These are phyloP conservation scores for Sialis fuliginosa DNA, from an alignment of 2,888 invertebrate genomes.

Conservation along the genomic window DNA sequence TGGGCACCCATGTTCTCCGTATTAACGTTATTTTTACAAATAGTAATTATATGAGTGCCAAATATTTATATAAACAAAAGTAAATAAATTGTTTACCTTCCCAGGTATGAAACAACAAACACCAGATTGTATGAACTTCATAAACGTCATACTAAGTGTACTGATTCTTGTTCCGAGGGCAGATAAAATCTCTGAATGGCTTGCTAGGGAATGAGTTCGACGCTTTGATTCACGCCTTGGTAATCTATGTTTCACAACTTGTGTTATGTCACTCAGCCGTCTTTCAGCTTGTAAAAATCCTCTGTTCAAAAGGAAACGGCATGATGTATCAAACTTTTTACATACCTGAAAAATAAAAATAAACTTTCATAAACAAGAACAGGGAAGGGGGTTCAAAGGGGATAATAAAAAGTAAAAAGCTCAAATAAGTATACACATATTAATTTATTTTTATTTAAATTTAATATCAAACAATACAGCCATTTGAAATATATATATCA, in stretches of 20 bases:
- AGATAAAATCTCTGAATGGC: conserved; percentile 79
- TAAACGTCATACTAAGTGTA: conserved; percentile 84
- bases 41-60: too few relatives aligned
- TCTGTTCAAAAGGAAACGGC: conserved; percentile 57
- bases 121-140: conserved; percentile 68
- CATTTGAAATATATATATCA: too few relatives aligned
- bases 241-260: conserved; percentile 61
- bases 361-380: conserved; percentile 2
- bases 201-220: conserved; percentile 62
- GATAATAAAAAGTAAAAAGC: too few relatives aligned
- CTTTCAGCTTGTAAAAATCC: conserved; percentile 69
- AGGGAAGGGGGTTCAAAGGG: conserved; percentile 2
- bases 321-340: conserved; percentile 52
- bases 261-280: conserved; percentile 54
- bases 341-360: conserved; percentile 45
- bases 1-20: too few relatives aligned
- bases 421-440: too few relatives aligned
- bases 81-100: too few relatives aligned
- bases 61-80: too few relatives aligned
- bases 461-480: too few relatives aligned
- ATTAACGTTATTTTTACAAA: too few relatives aligned
- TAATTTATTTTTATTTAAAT: too few relatives aligned
- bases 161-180: conserved; percentile 83
- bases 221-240: conserved; percentile 82
- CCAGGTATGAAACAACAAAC: conserved; percentile 88